Conservation (phyloP, 2,797 vertebrate genomes). For the Gallinago nigripennis region DNA sequence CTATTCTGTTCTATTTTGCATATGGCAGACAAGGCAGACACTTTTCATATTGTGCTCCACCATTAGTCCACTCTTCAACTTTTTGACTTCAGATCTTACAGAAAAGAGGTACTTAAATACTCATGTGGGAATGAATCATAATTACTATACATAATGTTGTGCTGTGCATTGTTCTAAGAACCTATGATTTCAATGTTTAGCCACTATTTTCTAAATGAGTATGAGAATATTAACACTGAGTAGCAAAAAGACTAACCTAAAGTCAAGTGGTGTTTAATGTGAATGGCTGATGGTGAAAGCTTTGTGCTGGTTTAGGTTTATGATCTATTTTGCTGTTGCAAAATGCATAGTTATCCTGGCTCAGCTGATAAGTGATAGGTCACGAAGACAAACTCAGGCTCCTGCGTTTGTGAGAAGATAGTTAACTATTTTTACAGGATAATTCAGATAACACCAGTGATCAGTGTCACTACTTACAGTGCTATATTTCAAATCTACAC, state of each 20-base stretch:
- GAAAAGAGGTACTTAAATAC: not conserved
- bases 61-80: not conserved
- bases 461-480: not conserved
- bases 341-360: not conserved
- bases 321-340: not conserved
- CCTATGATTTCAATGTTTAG: not conserved
- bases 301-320: not conserved
- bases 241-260: not conserved
- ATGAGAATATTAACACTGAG: not conserved
- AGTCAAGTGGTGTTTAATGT: not conserved
- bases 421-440: not conserved
- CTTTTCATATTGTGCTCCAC: not conserved
- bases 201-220: not conserved
- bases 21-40: not conserved
- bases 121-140: not conserved
- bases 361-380: not conserved
- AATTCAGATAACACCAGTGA: not conserved
- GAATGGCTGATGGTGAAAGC: not conserved
- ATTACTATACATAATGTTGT: not conserved
- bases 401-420: not conserved
- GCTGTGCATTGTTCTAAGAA: not conserved
- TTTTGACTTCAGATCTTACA: not conserved
- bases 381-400: not conserved
- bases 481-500: not conserved
- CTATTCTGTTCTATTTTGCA: not conserved